These are phyloP conservation scores for Aleiodes alternator DNA, from an alignment of 2,888 invertebrate genomes.

Conservation along the genomic window DNA sequence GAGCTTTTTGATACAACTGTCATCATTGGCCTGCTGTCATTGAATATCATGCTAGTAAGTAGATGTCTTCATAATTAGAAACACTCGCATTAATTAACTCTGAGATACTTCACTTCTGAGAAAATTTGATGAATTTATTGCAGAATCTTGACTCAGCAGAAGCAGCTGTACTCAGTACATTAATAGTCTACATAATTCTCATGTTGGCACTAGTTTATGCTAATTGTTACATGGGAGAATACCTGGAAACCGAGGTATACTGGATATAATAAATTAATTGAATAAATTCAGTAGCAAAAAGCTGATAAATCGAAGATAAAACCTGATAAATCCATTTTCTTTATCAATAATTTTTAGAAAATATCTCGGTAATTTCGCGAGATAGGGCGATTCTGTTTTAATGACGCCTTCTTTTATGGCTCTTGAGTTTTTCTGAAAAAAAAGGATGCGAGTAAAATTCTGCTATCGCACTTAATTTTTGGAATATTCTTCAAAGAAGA, in stretches of 20 bases:
- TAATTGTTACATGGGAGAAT: constrained; percentile 34
- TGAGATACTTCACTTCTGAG: not conserved
- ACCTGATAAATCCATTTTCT: not conserved
- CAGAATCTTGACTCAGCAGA: not conserved
- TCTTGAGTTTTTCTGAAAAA: no score
- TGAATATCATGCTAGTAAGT: constrained; percentile 7
- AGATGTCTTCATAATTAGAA: not conserved
- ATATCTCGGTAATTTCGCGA: no score
- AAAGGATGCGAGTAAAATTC: no score
- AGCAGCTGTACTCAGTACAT: not conserved
- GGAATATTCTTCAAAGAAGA: not conserved
- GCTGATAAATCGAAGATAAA: not conserved
- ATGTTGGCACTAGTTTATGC: not conserved
- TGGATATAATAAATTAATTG: no score
- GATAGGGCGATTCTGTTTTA: no score
- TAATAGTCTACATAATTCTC: constrained; percentile 5
- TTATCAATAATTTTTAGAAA: no score
- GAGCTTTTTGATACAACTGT: constrained; percentile 17
- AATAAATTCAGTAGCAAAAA: not conserved
- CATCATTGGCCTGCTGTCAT: constrained; percentile 2
- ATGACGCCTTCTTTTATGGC: no score
- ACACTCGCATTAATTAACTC: no score
- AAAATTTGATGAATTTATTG: not conserved
- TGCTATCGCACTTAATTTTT: no score
- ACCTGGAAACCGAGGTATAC: constrained; percentile 10